Evolutionary conservation across 2,797 vertebrate species (phyloP).

Genomic region (Aulostomus chinensis): DNA sequence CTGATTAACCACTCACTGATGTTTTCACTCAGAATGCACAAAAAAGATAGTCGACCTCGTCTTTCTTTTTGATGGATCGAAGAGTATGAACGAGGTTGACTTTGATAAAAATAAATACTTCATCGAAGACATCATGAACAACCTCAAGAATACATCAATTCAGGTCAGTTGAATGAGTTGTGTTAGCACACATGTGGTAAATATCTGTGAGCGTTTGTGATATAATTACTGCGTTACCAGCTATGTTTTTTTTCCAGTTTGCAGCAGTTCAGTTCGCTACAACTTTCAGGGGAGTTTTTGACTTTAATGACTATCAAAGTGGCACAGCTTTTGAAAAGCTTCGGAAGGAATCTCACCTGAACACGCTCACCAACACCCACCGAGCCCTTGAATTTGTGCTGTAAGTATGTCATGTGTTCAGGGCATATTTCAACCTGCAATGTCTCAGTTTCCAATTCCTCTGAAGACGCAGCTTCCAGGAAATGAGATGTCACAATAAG

Average conservation of each 20-base stretch:
- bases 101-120: constrained; percentile 79
- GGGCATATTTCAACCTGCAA: too few relatives aligned
- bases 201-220: too few relatives aligned
- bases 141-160: constrained; percentile 75
- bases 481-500: too few relatives aligned
- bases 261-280: constrained; percentile 83
- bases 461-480: too few relatives aligned
- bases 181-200: too few relatives aligned
- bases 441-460: too few relatives aligned
- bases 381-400: constrained; percentile 64
- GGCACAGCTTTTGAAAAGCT: constrained; percentile 42
- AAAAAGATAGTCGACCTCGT: constrained; percentile 82
- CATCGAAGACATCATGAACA: constrained; percentile 77
- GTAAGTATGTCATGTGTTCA: too few relatives aligned
- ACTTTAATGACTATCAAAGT: constrained; percentile 70
- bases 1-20: too few relatives aligned
- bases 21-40: constrained; percentile 75
- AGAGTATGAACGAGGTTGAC: constrained; percentile 54
- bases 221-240: not conserved
- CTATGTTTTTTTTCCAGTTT: constrained; percentile 72
- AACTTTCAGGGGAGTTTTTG: constrained; percentile 47
- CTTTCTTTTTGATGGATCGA: constrained; percentile 86
- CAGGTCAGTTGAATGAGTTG: too few relatives aligned
- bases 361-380: constrained; percentile 71
- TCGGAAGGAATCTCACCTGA: constrained; percentile 34